A percentile compares a stretch with the other conserved stretches of the same genome.
phyloP scores from a whole-genome alignment of 1,140 invertebrate genomes.

The Apocrypta bakeri region DNA sequence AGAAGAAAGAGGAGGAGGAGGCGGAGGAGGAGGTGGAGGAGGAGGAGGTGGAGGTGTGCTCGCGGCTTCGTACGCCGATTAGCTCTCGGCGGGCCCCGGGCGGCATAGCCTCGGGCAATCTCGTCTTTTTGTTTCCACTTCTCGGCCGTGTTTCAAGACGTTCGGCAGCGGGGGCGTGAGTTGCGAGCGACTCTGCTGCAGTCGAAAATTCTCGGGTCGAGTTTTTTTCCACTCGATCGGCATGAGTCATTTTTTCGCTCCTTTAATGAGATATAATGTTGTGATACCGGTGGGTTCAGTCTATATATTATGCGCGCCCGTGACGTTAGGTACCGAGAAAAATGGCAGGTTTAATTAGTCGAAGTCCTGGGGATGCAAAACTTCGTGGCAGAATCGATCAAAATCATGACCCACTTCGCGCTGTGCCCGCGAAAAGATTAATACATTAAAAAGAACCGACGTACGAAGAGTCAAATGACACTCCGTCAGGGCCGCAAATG shows the following conservation, averaged over 20 bases:
- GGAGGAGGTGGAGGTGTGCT: conserved; percentile 57
- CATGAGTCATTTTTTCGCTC: no score
- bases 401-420: no score
- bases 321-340: no score
- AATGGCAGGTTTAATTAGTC: no score
- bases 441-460: neutral
- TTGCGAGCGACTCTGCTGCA: conserved; percentile 3
- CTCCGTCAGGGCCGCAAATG: neutral
- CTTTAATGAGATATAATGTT: no score
- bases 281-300: no score
- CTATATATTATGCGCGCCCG: no score
- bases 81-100: conserved; percentile 50
- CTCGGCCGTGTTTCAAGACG: neutral
- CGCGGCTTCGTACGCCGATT: conserved; percentile 61
- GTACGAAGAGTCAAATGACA: neutral
- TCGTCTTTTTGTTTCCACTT: neutral
- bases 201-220: conserved; percentile 25
- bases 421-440: neutral
- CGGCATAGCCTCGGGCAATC: conserved; percentile 30
- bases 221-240: conserved; percentile 1
- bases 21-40: neutral
- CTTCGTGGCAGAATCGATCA: no score
- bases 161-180: conserved; percentile 27
- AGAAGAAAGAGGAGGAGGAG: no score
- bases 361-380: no score